Conservation (phyloP, 2,113 vertebrate species). For the Pantherophis guttatus region DNA sequence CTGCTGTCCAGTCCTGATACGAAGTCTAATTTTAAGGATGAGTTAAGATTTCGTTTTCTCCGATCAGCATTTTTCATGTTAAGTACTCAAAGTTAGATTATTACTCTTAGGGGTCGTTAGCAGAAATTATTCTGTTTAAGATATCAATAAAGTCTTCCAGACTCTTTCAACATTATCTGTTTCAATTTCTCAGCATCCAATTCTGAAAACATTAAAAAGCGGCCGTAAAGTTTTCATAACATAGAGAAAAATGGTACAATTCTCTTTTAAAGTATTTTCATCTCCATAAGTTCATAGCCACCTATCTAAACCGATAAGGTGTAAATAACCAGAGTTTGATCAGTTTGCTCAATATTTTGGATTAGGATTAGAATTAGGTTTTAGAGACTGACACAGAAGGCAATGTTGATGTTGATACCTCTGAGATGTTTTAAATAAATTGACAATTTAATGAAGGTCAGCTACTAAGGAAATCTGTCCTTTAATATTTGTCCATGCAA, state of each 20-base stretch:
- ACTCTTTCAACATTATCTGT: neutral
- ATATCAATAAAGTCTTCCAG: neutral
- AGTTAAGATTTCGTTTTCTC: neutral
- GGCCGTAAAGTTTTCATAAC: neutral
- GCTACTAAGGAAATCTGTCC: no score
- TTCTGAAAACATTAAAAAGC: neutral
- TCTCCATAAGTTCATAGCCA: no score
- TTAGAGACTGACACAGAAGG: no score
- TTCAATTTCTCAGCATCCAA: neutral
- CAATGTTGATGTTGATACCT: no score
- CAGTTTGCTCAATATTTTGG: no score
- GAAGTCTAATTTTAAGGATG: neutral
- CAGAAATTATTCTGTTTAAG: neutral
- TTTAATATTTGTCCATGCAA: no score
- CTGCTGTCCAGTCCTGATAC: neutral
- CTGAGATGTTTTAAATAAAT: no score
- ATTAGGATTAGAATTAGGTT: no score
- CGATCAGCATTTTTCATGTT: neutral
- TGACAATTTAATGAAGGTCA: no score
- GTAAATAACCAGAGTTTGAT: no score
- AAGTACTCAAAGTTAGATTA: neutral
- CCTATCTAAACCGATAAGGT: no score
- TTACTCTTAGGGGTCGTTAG: neutral
- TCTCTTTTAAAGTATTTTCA: no score
- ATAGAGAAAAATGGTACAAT: neutral